Evolutionary conservation across 2,113 vertebrate genomes (phyloP).

Genomic region (Columba livia): DNA sequence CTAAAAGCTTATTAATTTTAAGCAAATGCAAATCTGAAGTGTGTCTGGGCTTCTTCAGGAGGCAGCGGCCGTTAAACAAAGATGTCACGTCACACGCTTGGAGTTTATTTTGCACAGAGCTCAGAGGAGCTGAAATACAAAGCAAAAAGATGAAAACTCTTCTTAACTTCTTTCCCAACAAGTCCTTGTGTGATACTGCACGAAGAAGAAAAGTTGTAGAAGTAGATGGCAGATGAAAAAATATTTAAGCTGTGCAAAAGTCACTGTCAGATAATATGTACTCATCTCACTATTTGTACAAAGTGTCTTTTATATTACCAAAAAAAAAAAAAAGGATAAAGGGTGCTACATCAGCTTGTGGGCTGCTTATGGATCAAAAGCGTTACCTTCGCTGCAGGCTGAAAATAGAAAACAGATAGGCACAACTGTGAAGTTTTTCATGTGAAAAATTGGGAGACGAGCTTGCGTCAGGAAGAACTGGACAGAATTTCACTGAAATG

Average conservation of each 20-base stretch:
- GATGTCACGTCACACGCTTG: background rate
- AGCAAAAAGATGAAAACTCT: slow-evolving; percentile 1
- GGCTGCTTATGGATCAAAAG: slow-evolving; percentile 41
- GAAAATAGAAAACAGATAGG: slow-evolving; percentile 59
- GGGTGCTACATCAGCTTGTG: background rate
- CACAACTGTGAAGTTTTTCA: slow-evolving; percentile 7
- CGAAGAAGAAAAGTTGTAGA: background rate
- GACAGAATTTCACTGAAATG: slow-evolving; percentile 41
- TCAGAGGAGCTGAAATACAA: background rate
- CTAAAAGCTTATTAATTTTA: slow-evolving; percentile 38
- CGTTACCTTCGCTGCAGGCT: slow-evolving; percentile 4
- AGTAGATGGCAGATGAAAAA: background rate
- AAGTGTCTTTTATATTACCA: slow-evolving; percentile 15
- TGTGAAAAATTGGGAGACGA: slow-evolving; percentile 26
- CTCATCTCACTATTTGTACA: slow-evolving; percentile 13
- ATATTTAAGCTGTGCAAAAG: background rate
- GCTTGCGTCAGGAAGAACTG: background rate
- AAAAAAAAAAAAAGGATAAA: background rate
- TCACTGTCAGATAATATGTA: slow-evolving; percentile 26
- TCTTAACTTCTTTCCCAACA: background rate
- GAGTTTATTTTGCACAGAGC: background rate
- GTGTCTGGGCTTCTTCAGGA: slow-evolving; percentile 32
- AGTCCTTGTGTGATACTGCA: background rate
- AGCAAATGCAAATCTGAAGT: background rate
- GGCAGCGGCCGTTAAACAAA: background rate